phyloP scores from a whole-genome alignment of 2,888 invertebrate genomes.

The Sarcophaga caerulescens region DNA sequence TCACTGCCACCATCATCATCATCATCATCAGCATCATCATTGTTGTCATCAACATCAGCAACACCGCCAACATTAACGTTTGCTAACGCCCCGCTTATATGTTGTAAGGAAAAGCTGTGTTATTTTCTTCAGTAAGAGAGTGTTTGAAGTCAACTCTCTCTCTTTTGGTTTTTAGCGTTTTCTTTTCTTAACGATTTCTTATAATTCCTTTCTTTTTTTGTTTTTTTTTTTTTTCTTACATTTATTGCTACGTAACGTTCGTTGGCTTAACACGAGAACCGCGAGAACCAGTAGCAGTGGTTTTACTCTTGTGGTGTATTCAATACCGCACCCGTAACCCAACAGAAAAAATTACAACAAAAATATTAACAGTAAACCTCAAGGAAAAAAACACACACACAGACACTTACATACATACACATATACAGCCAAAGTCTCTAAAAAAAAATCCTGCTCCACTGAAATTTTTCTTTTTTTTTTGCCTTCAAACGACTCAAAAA shows the following conservation, averaged over 20 bases:
- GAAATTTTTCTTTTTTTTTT: neutral
- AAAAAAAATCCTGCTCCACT: no score
- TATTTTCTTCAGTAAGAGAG: neutral
- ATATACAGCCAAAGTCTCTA: neutral
- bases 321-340: constrained; percentile 72
- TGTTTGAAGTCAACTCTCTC: neutral
- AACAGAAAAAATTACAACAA: constrained; percentile 68
- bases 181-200: constrained; percentile 44
- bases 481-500: constrained; percentile 58
- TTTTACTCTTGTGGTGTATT: constrained; percentile 78
- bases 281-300: constrained; percentile 82
- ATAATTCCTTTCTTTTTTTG: constrained; percentile 66
- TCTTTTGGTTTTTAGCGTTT: neutral
- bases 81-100: constrained; percentile 59
- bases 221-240: constrained; percentile 35
- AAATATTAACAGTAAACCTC: constrained; percentile 67
- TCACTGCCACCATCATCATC: constrained; percentile 67
- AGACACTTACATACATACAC: neutral
- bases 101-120: neutral
- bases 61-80: constrained; percentile 53
- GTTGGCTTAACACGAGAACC: constrained; percentile 79
- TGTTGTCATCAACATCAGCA: constrained; percentile 66
- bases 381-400: constrained; percentile 24
- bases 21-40: no score
- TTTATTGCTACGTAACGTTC: constrained; percentile 72